Conservation (phyloP, 1,140 invertebrate species). For the Rhopalosiphum maidis region DNA sequence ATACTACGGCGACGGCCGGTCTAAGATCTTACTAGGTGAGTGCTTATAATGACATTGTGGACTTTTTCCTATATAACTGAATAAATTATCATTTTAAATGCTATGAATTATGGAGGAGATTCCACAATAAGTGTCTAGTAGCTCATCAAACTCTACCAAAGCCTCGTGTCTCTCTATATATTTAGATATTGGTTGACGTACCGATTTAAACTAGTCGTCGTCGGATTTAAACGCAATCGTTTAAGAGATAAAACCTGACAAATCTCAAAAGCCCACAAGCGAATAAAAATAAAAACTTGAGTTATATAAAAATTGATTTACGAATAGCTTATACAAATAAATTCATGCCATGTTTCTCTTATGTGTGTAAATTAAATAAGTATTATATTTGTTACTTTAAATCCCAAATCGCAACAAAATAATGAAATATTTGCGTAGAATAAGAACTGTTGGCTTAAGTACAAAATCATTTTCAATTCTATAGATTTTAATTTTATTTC, state of each 20-base stretch:
- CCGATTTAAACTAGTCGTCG: background rate
- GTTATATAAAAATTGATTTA: background rate
- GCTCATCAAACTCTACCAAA: background rate
- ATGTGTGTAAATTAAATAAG: background rate
- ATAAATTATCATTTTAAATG: constrained; percentile 53
- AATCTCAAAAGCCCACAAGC: background rate
- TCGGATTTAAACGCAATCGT: background rate
- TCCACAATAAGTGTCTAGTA: constrained; percentile 23
- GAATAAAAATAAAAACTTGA: background rate
- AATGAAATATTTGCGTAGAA: background rate
- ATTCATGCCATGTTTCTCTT: background rate
- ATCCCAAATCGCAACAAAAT: background rate
- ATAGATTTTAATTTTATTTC: background rate
- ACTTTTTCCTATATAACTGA: constrained; percentile 31
- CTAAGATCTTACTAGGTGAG: background rate
- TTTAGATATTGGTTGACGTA: background rate
- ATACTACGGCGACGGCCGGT: background rate
- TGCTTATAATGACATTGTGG: constrained; percentile 2
- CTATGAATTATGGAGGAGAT: constrained; percentile 49
- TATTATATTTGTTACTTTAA: background rate
- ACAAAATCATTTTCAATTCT: background rate
- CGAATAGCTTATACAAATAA: background rate
- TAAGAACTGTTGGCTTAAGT: background rate
- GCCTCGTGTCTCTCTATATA: too few relatives aligned
- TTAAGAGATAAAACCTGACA: background rate